Base-by-base conservation (phyloP, 2,888 invertebrate species). In the Pseudeuparius sepicola region DNA sequence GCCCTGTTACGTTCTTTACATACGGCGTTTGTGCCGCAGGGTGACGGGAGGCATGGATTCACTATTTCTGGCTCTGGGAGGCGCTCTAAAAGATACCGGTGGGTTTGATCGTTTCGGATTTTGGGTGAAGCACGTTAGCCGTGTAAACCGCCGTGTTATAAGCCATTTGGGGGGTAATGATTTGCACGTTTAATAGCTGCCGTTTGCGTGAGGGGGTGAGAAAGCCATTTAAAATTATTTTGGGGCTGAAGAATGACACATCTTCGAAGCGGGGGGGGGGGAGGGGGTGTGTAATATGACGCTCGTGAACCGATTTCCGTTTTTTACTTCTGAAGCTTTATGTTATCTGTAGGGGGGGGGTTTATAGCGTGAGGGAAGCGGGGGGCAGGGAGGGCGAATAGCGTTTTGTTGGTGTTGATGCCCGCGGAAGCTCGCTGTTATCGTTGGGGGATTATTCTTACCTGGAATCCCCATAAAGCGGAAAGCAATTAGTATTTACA, bases 1-100 rank as follows among this genome's bases (percentile, higher is more conserved):
- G 78, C 80, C 37, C 70, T 73, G 46, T 76, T 76, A 60, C 76
- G 74, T 52, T 78, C 77, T 56, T 71, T 71, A 56, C 83, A 84
- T 45, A 74, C 68, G n/a, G 83, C 79, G 59, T 83, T 82, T 18
- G 68, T 56, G 36, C 69, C 70, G 52, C 70, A 70, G 15, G 80
- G 79, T 10, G 76, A 76, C 11, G 79, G 79, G 18, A 67, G 64
- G 49, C 80, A 81, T 15, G 75, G 82, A 53, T 82, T 67, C 17
- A 51, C 39, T 12, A 40, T 43, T 46, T 57, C 59, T 32, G 44
- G 43, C 24, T 39, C 40, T 18, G 46, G 46, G 28, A 41, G 15
- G 13, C 34, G 37, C 31, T 34, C 52, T 52, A 47, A 31, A 50
- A 47, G n/a, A n/a, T n/a, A n/a, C n/a, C n/a, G n/a, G n/a, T n/a